Conservation (phyloP, 2,888 invertebrate genomes). For the Microctonus hyperodae region DNA sequence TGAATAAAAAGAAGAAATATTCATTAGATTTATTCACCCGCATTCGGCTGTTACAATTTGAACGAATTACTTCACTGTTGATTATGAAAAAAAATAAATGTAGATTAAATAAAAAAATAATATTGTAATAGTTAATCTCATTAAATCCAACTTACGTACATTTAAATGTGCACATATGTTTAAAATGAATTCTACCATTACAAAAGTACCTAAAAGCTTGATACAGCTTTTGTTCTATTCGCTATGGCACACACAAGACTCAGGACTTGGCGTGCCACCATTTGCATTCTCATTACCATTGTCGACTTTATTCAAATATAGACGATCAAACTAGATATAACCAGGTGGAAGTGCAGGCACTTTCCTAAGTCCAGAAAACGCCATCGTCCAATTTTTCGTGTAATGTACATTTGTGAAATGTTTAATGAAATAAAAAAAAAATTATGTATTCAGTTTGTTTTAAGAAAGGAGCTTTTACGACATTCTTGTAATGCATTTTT, state of each 20-base stretch:
- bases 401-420: conserved; percentile 4
- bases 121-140: conserved; percentile 9
- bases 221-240: conserved; percentile 43
- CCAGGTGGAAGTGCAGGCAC: conserved; percentile 30
- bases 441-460: not conserved
- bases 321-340: conserved; percentile 49
- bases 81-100: conserved; percentile 1
- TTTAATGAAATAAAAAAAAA: not conserved
- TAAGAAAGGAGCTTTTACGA: not conserved
- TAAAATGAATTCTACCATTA: not conserved
- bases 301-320: conserved; percentile 56
- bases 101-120: not conserved
- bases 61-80: not conserved
- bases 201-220: conserved; percentile 20
- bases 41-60: conserved; percentile 1
- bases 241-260: conserved; percentile 39
- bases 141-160: not conserved
- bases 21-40: conserved; percentile 15
- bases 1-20: conserved; percentile 8
- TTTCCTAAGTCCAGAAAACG: conserved; percentile 21
- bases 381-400: conserved; percentile 27
- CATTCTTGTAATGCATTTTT: not conserved
- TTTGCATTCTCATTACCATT: conserved; percentile 61
- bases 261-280: conserved; percentile 45
- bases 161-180: not conserved